phyloP scores from a whole-genome alignment of 2,797 vertebrate genomes.

The Brotula barbata region DNA sequence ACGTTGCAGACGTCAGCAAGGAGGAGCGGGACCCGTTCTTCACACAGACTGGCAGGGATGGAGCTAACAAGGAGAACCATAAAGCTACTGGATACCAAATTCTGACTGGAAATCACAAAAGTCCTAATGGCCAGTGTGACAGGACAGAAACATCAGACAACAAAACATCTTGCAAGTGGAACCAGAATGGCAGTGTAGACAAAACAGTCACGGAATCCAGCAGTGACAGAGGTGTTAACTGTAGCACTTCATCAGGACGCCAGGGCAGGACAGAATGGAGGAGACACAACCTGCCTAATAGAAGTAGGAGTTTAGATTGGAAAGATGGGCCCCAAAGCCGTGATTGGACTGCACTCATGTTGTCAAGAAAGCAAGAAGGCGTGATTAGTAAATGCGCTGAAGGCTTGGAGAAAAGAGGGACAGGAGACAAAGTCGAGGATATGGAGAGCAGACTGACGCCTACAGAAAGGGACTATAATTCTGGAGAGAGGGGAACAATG shows the following conservation, averaged over 20 bases:
- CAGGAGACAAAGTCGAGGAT: conserved; percentile 11
- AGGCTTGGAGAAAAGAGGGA: conserved; percentile 40
- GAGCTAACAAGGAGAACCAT: conserved; percentile 20
- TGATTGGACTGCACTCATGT: not conserved
- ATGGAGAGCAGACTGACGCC: conserved; percentile 24
- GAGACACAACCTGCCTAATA: conserved; percentile 34
- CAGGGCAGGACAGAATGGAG: conserved; percentile 55
- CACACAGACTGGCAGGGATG: conserved; percentile 12
- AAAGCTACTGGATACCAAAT: conserved; percentile 24
- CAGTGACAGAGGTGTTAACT: conserved; percentile 24
- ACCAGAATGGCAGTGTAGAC: conserved; percentile 35
- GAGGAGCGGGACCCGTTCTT: not conserved
- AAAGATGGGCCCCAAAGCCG: conserved; percentile 33
- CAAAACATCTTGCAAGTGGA: conserved; percentile 16
- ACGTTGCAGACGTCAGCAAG: not conserved
- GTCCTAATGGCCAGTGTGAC: conserved; percentile 31
- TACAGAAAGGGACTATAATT: conserved; percentile 30
- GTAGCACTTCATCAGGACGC: conserved; percentile 18
- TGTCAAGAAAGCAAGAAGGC: conserved; percentile 13
- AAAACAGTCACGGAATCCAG: conserved; percentile 25
- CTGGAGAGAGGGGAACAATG: conserved; percentile 15
- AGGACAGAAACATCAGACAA: conserved; percentile 24
- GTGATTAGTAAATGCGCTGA: conserved; percentile 17
- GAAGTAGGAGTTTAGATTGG: conserved; percentile 74
- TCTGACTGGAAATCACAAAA: conserved; percentile 13